Evolutionary conservation across 2,797 vertebrate species (phyloP).

Genomic region (Sebastolobus alascanus): DNA sequence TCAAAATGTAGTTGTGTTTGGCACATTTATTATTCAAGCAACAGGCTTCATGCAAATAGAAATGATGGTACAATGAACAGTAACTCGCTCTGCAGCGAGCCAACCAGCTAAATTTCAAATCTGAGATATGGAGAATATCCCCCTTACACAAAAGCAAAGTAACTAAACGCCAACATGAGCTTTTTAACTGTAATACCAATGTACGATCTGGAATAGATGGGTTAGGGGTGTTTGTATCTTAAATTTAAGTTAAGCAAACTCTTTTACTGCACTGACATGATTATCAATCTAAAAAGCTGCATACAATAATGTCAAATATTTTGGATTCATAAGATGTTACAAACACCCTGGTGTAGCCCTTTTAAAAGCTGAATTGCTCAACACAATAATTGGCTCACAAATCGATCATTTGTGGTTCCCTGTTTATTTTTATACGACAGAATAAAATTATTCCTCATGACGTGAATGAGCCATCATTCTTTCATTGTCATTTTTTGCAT

Average conservation of each 20-base stretch:
- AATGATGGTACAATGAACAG: not conserved
- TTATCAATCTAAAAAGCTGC: not conserved
- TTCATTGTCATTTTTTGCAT: constrained; percentile 2
- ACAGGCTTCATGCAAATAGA: not conserved
- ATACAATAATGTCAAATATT: not conserved
- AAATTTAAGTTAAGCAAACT: not conserved
- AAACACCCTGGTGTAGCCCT: not conserved
- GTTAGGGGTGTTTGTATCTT: not conserved
- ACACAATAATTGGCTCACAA: constrained; percentile 7
- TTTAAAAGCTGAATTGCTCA: not conserved
- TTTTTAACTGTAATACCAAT: not conserved
- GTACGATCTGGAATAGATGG: not conserved
- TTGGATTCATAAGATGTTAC: not conserved
- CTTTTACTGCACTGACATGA: not conserved
- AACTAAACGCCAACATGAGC: not conserved
- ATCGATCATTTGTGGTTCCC: not conserved
- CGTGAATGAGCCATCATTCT: not conserved
- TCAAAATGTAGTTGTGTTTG: not conserved
- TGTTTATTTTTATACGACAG: constrained; percentile 6
- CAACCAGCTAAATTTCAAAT: not conserved
- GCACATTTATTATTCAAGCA: not conserved
- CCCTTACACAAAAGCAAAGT: not conserved
- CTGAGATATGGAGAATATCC: not conserved
- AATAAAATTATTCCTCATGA: constrained; percentile 14
- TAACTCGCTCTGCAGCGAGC: not conserved